Evolutionary conservation across 1,140 invertebrate species (phyloP), one percentile per base, ranked within the genome.

Genomic region (Chionoecetes opilio): DNA sequence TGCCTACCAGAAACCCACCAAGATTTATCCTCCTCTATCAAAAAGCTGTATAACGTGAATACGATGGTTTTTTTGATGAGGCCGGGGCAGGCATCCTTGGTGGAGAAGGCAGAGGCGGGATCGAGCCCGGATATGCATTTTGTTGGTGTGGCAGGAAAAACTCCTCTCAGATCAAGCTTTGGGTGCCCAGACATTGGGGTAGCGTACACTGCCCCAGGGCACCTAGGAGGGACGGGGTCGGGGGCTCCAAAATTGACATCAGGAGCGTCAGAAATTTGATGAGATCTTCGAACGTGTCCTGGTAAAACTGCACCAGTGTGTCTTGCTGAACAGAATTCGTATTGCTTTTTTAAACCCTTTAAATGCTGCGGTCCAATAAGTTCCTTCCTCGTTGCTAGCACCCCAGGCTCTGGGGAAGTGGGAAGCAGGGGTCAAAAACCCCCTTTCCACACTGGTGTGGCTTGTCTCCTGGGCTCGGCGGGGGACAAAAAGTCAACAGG

Each of bases 321-420:
- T 97, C 97, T 99, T 75, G 98, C 98, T 32, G 99, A 99, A 97
- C 99, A 99, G 97, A 98, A 99, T 99, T 97, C 99, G 99, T 97
- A 98, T 99, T 14, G 97, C 98, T 46, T 99, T 99, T 97, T 99
- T 99, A 96, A 98, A 99, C 96, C 97, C 99, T 85, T 98, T 99
- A 96, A 97, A 97, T 9, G 97, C 94, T 46, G 91, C 88, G 0
- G 82, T 32, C 37, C 88, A 93, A 75, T 94, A 93, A 31, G 93
- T 90, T 29, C 92, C 94, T 26, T 93, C 94, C 53, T 96, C 96
- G 35, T 88, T 17, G 95, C 95, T 8, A 96, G 94, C 82, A 95
- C 94, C 32, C 94, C 96, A 32, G 94, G 95, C 9, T 95, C 96
- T 94, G 94, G 93, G 35, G 93, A 93, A 84, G 96, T 94, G 63